These are phyloP conservation scores for Lophochroa leadbeateri DNA, from an alignment of 2,113 vertebrate species.

Conservation along the genomic window DNA sequence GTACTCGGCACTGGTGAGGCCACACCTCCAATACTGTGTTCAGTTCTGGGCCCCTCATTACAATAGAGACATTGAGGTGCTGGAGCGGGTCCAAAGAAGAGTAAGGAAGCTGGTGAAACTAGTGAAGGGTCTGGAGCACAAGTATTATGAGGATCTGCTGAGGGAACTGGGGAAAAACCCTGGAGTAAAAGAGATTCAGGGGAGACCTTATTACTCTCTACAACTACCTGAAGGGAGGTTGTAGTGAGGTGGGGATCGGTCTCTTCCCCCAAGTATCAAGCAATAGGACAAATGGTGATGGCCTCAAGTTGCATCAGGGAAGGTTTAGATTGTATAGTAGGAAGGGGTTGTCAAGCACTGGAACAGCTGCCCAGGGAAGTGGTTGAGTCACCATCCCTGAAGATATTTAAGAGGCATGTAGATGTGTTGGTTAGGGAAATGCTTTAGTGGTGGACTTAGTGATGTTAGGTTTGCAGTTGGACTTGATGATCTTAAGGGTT, in stretches of 20 bases:
- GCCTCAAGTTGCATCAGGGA: neutral
- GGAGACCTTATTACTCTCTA: rapidly evolving
- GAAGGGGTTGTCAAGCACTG: neutral
- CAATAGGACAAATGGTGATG: neutral
- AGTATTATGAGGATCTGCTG: rapidly evolving
- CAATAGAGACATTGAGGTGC: neutral
- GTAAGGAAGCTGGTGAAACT: neutral
- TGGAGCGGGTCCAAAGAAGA: neutral
- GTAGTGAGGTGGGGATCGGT: neutral
- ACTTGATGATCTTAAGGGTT: neutral
- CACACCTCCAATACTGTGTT: too few species aligned
- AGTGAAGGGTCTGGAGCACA: neutral
- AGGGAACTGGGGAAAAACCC: neutral
- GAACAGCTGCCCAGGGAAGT: neutral
- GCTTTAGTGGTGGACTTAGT: neutral
- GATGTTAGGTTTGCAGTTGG: neutral
- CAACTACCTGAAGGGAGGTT: neutral
- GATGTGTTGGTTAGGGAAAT: too few species aligned
- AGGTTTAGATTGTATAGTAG: neutral
- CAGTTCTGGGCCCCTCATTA: neutral
- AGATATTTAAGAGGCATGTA: neutral
- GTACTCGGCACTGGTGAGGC: rapidly evolving
- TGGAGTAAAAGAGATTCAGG: neutral
- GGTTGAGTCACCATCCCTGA: neutral
- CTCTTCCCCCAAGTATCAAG: neutral